Conservation (phyloP, 2,113 vertebrate species). For the Neotoma lepida region DNA sequence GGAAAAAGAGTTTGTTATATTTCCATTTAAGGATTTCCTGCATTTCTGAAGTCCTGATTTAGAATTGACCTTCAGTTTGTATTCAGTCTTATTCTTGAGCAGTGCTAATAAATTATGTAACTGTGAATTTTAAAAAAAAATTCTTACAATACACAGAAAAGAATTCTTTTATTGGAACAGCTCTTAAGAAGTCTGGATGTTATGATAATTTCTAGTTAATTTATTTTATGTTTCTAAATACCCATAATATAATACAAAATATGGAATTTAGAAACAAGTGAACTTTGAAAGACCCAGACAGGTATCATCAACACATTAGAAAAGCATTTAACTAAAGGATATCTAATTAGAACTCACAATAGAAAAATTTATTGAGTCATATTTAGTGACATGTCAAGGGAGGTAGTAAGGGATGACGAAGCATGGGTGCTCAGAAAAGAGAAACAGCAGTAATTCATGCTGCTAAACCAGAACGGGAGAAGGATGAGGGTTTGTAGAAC, state of each 20-base stretch:
- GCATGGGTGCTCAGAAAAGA: not conserved
- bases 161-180: not conserved
- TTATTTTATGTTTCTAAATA: slow-evolving; percentile 8
- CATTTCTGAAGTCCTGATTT: not conserved
- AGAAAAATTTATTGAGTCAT: not conserved
- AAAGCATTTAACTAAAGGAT: not conserved
- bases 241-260: not conserved
- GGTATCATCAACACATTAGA: not conserved
- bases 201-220: not conserved
- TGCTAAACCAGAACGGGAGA: not conserved
- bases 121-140: not conserved
- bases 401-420: not conserved
- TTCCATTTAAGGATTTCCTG: not conserved
- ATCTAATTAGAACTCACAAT: not conserved
- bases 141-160: not conserved
- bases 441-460: not conserved
- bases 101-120: slow-evolving; percentile 9
- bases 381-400: not conserved
- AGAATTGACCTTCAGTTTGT: not conserved
- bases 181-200: not conserved
- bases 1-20: not conserved
- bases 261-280: not conserved
- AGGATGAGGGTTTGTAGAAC: not conserved
- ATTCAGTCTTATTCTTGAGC: not conserved
- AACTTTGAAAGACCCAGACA: not conserved